Conservation (phyloP, 2,797 vertebrate species). For the Argya squamiceps region DNA sequence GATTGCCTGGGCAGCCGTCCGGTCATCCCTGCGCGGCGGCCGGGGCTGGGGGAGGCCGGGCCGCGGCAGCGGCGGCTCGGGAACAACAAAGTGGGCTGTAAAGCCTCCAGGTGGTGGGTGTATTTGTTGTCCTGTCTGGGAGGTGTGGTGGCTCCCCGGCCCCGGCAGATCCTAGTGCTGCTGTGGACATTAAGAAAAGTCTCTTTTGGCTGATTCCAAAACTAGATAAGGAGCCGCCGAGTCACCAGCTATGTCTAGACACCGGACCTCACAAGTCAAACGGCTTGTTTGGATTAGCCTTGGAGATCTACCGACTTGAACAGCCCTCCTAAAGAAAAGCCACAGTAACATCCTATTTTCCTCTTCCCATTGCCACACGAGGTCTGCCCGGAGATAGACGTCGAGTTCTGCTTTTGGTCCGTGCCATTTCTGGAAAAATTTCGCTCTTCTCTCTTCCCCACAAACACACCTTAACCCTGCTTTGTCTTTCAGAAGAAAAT, state of each 20-base stretch:
- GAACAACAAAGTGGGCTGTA: slow-evolving; percentile 72
- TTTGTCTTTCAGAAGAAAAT: not conserved
- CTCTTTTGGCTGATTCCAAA: slow-evolving; percentile 81
- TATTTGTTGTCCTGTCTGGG: slow-evolving; percentile 76
- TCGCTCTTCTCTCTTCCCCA: not conserved
- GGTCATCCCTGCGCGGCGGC: not conserved
- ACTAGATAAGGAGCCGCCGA: slow-evolving; percentile 84
- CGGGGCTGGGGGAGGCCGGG: not conserved
- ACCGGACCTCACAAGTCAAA: slow-evolving; percentile 84
- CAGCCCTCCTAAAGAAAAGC: slow-evolving; percentile 69
- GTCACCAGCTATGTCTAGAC: slow-evolving; percentile 84
- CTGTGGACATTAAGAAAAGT: slow-evolving; percentile 74
- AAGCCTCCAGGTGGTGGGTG: slow-evolving; percentile 75
- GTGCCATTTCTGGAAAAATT: not conserved
- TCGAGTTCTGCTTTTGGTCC: slow-evolving; percentile 10
- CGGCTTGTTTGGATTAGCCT: slow-evolving; percentile 83
- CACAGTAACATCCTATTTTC: slow-evolving; percentile 72
- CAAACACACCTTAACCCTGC: not conserved
- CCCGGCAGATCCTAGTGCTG: slow-evolving; percentile 65
- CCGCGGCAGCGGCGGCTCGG: not conserved
- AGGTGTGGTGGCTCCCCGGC: slow-evolving; percentile 69
- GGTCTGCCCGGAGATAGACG: not conserved
- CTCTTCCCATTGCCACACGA: slow-evolving; percentile 41
- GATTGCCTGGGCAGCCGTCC: not conserved
- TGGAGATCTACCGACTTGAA: slow-evolving; percentile 80